These are phyloP conservation scores for Idaea biselata DNA, from an alignment of 2,888 invertebrate genomes.

Conservation along the genomic window DNA sequence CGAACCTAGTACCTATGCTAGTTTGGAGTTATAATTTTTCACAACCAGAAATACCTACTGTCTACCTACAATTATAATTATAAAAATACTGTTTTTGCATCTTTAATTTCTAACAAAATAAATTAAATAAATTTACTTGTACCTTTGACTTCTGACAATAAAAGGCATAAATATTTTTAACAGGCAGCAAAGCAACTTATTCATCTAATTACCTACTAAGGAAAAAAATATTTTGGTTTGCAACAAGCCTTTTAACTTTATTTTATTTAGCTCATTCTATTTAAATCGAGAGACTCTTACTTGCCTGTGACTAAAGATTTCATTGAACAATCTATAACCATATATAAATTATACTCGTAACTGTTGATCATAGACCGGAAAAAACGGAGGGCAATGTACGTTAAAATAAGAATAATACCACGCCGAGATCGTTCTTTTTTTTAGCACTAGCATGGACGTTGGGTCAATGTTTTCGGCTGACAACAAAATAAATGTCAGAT, in stretches of 20 bases:
- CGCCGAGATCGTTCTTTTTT: not conserved
- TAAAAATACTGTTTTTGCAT: too few relatives aligned
- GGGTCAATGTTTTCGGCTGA: not conserved
- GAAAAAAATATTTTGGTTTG: not conserved
- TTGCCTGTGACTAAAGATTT: too few relatives aligned
- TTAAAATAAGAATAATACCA: constrained; percentile 22
- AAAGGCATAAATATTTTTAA: too few relatives aligned
- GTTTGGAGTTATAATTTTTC: too few relatives aligned
- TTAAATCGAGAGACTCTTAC: not conserved
- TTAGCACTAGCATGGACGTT: not conserved
- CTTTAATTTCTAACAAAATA: too few relatives aligned
- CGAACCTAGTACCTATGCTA: too few relatives aligned
- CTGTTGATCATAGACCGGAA: constrained; percentile 47
- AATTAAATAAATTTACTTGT: too few relatives aligned
- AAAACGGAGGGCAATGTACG: constrained; percentile 74
- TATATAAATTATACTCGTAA: constrained; percentile 25
- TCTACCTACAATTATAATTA: too few relatives aligned
- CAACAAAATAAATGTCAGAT: not conserved
- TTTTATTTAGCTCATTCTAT: not conserved
- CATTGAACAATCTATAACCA: not conserved
- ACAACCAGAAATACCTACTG: too few relatives aligned
- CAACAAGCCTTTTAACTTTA: not conserved
- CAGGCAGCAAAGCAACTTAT: too few relatives aligned
- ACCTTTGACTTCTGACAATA: too few relatives aligned
- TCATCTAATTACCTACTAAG: too few relatives aligned